Conservation (phyloP, 1,140 invertebrate species). For the Agrypnia vestita region DNA sequence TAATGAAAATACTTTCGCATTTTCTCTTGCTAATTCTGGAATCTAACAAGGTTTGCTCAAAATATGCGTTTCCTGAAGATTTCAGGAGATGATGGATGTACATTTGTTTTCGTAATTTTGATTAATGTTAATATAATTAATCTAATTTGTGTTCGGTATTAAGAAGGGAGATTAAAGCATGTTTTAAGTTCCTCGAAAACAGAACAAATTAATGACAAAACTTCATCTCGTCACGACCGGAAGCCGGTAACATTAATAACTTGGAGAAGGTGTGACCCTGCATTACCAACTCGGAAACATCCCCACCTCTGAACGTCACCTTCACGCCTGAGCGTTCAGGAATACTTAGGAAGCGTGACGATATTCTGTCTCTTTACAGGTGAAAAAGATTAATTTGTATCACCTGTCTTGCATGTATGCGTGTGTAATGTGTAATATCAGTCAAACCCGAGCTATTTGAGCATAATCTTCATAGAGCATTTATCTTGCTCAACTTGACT, state of each 20-base stretch:
- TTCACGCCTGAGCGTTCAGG: constrained; percentile 1
- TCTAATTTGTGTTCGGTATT: no score
- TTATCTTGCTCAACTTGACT: constrained; percentile 13
- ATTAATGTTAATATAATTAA: no score
- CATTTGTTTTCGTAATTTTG: no score
- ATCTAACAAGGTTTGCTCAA: no score
- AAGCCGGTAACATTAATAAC: constrained; percentile 38
- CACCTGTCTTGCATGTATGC: neutral
- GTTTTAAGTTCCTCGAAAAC: neutral
- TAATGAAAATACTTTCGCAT: no score
- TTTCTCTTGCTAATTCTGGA: no score
- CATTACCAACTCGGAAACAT: constrained; percentile 32
- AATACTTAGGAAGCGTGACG: constrained; percentile 24
- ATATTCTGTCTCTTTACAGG: constrained; percentile 6
- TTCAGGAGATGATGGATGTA: no score
- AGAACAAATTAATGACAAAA: constrained; percentile 36
- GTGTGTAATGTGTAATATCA: neutral
- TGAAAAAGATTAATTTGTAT: constrained; percentile 33
- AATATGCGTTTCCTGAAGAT: no score
- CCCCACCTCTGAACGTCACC: constrained; percentile 3
- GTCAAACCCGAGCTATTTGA: constrained; percentile 1
- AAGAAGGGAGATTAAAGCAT: neutral
- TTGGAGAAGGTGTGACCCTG: constrained; percentile 30
- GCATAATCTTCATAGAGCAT: constrained; percentile 17
- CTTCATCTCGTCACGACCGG: constrained; percentile 30